Evolutionary conservation across 2,888 invertebrate species (phyloP), one percentile per base, ranked within the genome.

Genomic region (Diaphora mendica): DNA sequence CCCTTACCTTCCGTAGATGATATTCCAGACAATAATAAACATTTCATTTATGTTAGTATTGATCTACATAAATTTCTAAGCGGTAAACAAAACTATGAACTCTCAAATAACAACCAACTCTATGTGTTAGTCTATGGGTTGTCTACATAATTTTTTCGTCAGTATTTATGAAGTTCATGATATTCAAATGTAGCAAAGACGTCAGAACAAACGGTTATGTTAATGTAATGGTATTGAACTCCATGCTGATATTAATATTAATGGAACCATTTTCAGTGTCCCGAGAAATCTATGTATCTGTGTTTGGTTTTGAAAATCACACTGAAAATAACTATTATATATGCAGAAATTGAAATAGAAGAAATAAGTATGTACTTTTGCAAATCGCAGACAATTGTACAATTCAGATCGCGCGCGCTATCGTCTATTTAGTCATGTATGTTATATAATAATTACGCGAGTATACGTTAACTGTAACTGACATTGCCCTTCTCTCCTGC

Each of bases 201-300:
- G 91, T 91, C 90, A 91, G 82, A 85, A 77, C 75, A 74, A 90
- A 87, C 90, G 86, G 88, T 88, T 90, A 89, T 89, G 88, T 79
- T 87, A 90, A 91, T 88, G 70, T 78, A 77, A 82, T 85, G 81
- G 77, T 85, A 86, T 87, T 90, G 87, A 88, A 89, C 87, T 88
- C 80, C 59, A 78, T 73, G 77, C 39, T 68, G 69, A 76, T 78
- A 77, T 79, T 80, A 78, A 77, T 79, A 81, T 83, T 79, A 72
- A 83, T 76, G 77, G 65, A 75, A 59, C 71, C 73, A 72, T 67
- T 80, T 78, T 78, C 44, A 66, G 75, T 73, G 33, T 59, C 73
- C 26, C 35, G 17, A n/a, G 17, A 69, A 59, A 30, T 62, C 8
- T 30, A 59, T 5, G 26, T 59, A 13, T 26, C 15, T 2, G 59